Evolutionary conservation across 2,888 invertebrate genomes (phyloP).

Genomic region (Pachydiplax longipennis): DNA sequence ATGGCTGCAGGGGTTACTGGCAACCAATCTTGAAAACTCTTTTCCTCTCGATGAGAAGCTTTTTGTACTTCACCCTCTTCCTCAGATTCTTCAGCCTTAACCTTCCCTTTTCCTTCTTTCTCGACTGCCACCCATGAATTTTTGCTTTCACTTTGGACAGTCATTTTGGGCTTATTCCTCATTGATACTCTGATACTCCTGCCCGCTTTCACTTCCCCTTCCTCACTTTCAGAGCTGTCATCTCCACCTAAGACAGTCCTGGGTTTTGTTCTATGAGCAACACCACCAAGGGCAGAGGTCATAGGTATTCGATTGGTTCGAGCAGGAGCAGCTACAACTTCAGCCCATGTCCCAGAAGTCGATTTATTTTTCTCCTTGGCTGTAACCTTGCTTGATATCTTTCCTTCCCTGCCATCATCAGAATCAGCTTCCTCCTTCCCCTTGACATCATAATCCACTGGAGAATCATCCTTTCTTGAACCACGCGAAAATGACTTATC

Average conservation of each 20-base stretch:
- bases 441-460: background rate
- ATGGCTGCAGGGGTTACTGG: constrained; percentile 57
- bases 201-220: constrained; percentile 13
- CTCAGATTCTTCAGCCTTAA: constrained; percentile 59
- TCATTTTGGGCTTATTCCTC: constrained; percentile 66
- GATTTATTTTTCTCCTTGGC: constrained; percentile 21
- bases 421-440: constrained; percentile 9
- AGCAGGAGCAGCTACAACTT: constrained; percentile 22
- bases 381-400: background rate
- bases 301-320: constrained; percentile 1
- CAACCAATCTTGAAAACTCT: constrained; percentile 64
- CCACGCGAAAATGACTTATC: constrained; percentile 56
- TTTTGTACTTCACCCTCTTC: constrained; percentile 47
- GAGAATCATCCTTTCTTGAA: constrained; percentile 54
- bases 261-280: constrained; percentile 17
- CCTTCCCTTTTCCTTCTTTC: constrained; percentile 50
- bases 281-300: constrained; percentile 1
- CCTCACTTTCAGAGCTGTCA: constrained; percentile 28
- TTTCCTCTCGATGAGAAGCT: constrained; percentile 52
- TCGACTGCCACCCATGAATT: constrained; percentile 16
- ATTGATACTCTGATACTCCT: constrained; percentile 72
- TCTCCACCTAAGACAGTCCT: constrained; percentile 9
- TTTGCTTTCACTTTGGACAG: background rate
- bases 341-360: background rate
- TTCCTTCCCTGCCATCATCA: background rate